Evolutionary conservation across 2,113 vertebrate species (phyloP).

Genomic region (Burhinus bistriatus): DNA sequence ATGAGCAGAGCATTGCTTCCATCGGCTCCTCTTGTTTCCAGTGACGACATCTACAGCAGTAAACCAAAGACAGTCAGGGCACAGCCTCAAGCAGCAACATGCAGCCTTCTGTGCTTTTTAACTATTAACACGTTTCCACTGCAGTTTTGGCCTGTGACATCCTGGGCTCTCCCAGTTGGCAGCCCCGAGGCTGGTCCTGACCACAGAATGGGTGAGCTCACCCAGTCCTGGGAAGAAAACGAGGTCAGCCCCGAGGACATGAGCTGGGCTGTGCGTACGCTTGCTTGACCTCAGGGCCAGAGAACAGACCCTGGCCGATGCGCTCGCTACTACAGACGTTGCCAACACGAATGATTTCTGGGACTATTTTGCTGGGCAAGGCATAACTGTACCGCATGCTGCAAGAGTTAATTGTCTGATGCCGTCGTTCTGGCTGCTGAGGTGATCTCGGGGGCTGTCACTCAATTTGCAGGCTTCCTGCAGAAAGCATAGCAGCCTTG

Average conservation of each 20-base stretch:
- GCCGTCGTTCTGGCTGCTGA: not conserved
- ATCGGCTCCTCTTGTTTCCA: not conserved
- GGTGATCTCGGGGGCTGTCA: not conserved
- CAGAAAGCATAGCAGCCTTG: not conserved
- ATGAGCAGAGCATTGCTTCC: not conserved
- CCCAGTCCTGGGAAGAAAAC: not conserved
- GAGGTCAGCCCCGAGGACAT: not conserved
- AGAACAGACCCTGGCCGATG: not conserved
- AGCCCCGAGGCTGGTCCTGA: not conserved
- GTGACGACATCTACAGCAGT: not conserved
- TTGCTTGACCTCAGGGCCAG: not conserved
- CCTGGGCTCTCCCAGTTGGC: not conserved
- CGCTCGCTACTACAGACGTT: not conserved
- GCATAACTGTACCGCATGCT: rapidly evolving
- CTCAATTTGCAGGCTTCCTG: not conserved
- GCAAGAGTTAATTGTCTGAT: not conserved
- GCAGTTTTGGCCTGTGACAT: not conserved
- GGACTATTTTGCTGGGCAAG: not conserved
- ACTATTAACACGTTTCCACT: not conserved
- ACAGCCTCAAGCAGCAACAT: not conserved
- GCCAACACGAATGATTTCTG: not conserved
- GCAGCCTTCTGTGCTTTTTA: not conserved
- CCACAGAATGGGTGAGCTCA: not conserved
- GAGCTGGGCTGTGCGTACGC: rapidly evolving
- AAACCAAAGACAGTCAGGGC: not conserved